phyloP scores from a whole-genome alignment of 2,888 invertebrate genomes.

The Glyphotaelius pellucidus region DNA sequence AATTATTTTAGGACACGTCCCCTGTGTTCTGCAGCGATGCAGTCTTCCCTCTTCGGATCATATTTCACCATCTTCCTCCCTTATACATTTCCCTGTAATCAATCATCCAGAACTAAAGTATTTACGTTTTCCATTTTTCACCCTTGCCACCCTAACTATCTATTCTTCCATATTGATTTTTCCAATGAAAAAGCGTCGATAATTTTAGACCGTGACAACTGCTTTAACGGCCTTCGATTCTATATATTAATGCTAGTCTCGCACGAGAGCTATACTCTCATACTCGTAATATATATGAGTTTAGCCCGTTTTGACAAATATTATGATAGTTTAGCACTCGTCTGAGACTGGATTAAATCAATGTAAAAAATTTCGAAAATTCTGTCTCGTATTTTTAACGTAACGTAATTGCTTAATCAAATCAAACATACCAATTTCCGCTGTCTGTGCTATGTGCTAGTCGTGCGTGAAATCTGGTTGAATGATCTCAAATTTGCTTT shows the following conservation, averaged over 20 bases:
- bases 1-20: slow-evolving; percentile 25
- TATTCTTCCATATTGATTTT: slow-evolving; percentile 16
- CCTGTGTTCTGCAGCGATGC: neutral
- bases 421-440: too few species aligned
- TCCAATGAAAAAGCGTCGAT: neutral
- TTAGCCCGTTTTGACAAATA: too few species aligned
- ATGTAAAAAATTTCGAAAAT: neutral
- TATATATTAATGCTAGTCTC: neutral
- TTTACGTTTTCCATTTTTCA: slow-evolving; percentile 32
- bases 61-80: slow-evolving; percentile 34
- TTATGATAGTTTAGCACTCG: too few species aligned
- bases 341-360: neutral
- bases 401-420: too few species aligned
- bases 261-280: too few species aligned
- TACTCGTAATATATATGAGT: too few species aligned
- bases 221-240: neutral
- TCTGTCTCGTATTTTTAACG: too few species aligned
- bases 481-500: too few species aligned
- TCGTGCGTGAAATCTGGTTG: too few species aligned
- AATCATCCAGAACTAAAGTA: slow-evolving; percentile 26
- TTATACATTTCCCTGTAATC: slow-evolving; percentile 20
- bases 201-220: neutral
- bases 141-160: neutral
- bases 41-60: slow-evolving; percentile 33
- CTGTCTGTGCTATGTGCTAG: too few species aligned